Evolutionary conservation across 2,888 invertebrate genomes (phyloP), one percentile per base, ranked within the genome.

Genomic region (Eugnorisma glareosa): DNA sequence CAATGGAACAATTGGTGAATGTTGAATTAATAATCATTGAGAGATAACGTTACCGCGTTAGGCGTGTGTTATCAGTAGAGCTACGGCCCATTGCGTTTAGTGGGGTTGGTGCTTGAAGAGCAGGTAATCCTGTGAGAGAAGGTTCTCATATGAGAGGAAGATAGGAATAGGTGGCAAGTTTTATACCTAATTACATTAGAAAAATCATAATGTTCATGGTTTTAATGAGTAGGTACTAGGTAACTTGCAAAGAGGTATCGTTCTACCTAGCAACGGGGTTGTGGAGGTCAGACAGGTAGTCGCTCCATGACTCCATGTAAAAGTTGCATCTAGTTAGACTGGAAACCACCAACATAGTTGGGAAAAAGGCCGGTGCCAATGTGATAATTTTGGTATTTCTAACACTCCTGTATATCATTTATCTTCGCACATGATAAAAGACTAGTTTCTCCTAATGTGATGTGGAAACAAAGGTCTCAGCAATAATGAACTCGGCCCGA

Each of bases 11-110:
- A 86, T 87, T 79, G 86, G 81, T 77, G 82, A 88, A 89, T 88
- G 83, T 82, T 78, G 83, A 88, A 89, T 89, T 88, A 87, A 89
- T 87, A 88, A 88, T 82, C 67, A 67, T 63, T 40, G 24, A 31
- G 59, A 83, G 74, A 84, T 85, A 83, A 75, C 67, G 75, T 54
- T 67, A 28, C 37, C 35, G 35, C 18, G 18, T 35, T 31, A 43
- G 64, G 48, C 66, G 40, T 37, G 54, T 70, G 68, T 54, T 79
- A 75, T 81, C 82, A 78, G 66, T 43, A n/a, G 18, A 28, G 21
- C 21, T 40, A 69, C 61, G 57, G 54, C n/a, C 71, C 69, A 71
- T 73, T 78, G 73, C 48, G 61, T 67, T 45, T 21, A 31, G 40
- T 70, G 45, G 15, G n/a, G 15, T 66, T 61, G 61, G 51, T 51